Conservation (phyloP, 2,113 vertebrate species). For the Emydocephalus ijimae region DNA sequence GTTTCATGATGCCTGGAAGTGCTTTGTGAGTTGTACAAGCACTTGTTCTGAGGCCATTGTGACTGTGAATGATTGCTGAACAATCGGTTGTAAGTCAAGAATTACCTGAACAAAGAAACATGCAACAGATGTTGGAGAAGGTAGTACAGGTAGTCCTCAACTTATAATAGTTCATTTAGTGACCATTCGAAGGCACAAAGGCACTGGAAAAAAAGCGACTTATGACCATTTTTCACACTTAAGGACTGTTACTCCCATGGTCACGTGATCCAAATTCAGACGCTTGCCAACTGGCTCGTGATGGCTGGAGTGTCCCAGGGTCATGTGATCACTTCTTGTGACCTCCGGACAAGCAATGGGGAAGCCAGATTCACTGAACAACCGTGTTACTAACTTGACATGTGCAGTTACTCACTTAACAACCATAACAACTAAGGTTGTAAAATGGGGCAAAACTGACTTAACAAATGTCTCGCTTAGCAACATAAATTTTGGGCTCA, state of each 20-base stretch:
- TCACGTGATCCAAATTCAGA: neutral
- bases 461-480: neutral
- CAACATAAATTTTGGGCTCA: neutral
- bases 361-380: neutral
- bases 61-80: neutral
- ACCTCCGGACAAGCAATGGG: neutral
- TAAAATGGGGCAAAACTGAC: neutral
- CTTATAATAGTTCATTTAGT: neutral
- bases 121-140: neutral
- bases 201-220: neutral
- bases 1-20: neutral
- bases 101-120: neutral
- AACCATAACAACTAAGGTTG: neutral
- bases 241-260: neutral
- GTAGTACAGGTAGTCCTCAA: neutral
- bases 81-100: neutral
- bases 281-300: neutral
- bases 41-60: neutral
- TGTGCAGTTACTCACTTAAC: neutral
- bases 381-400: neutral
- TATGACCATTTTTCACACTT: neutral
- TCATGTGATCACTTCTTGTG: neutral
- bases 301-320: neutral
- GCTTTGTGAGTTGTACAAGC: neutral
- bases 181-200: neutral